Evolutionary conservation across 2,113 vertebrate species (phyloP).

Genomic region (Mastomys coucha): DNA sequence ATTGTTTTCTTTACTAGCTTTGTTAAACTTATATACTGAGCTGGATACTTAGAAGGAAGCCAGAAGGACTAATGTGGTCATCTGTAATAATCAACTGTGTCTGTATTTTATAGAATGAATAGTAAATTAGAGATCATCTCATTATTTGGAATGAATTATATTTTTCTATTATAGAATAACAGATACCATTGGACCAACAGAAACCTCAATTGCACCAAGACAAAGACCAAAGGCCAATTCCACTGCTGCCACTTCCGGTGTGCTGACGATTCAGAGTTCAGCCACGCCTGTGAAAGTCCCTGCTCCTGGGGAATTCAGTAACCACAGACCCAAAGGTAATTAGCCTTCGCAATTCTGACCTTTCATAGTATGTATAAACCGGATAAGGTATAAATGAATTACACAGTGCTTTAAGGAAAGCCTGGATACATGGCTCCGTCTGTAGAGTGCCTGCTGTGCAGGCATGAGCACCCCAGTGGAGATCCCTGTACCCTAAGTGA

Average conservation of each 20-base stretch:
- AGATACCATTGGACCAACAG: conserved; percentile 95
- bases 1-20: neutral
- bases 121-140: conserved; percentile 24
- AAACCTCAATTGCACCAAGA: conserved; percentile 98
- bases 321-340: conserved; percentile 93
- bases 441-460: no score
- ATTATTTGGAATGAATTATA: conserved; percentile 7
- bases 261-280: conserved; percentile 92
- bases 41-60: neutral
- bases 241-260: conserved; percentile 86
- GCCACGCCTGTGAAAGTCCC: conserved; percentile 94
- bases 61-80: conserved; percentile 12
- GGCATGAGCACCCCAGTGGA: no score
- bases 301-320: conserved; percentile 88
- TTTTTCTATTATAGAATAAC: conserved; percentile 91
- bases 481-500: no score
- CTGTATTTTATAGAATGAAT: conserved; percentile 37
- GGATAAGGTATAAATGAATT: neutral
- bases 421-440: neutral
- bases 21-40: neutral
- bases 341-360: neutral
- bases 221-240: conserved; percentile 96
- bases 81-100: neutral
- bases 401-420: neutral
- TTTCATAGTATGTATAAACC: neutral